Base-by-base conservation (phyloP, 2,113 vertebrate species). In the Eonycteris spelaea region DNA sequence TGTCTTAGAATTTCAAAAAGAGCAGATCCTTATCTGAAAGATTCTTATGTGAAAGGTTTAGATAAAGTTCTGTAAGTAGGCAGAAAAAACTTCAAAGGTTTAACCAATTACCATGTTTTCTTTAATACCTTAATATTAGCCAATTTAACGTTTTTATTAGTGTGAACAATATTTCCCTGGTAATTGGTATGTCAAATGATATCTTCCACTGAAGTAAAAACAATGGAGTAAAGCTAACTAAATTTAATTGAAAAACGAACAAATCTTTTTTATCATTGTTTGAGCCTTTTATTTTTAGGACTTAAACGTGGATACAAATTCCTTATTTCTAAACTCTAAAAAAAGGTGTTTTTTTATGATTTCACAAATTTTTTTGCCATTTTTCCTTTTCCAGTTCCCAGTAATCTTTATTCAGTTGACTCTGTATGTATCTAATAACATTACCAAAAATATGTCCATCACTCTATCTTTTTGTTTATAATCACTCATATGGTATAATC, bases 261-360 rank as follows among this genome's bases (percentile, higher is more conserved):
- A 67, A 61, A 38, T 68, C 43, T 92, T 89, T 57, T 83, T 33
- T 89, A 77, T 45, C 48, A 73, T 4, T 95, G 51, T 82, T 85
- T 82, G 38, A 77, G 12, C 3, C 21, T 61, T 26, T 75, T 78
- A 55, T 83, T 51, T 90, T 88, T 53, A 16, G 35, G 14, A 28
- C 15, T 70, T 80, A 90, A 86, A 75, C 87, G 21, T 35, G 19
- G 26, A 84, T n/a, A 28, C 10, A 70, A 94, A 63, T 26, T 85
- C 43, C 38, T 43, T 91, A 96, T 87, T 91, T 78, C 87, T 35
- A 95, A 96, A 68, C 30, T 70, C 53, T 51, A 94, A 80, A 93
- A 86, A n/a, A 5, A 0, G 53, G 6, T 26, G 57, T 85, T 89
- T 91, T 91, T 87, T 78, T 73, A 90, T 38, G 40, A 40, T 88